These are phyloP conservation scores for Drosophila imparisetae DNA, from an alignment of 2,888 invertebrate genomes.

Conservation along the genomic window DNA sequence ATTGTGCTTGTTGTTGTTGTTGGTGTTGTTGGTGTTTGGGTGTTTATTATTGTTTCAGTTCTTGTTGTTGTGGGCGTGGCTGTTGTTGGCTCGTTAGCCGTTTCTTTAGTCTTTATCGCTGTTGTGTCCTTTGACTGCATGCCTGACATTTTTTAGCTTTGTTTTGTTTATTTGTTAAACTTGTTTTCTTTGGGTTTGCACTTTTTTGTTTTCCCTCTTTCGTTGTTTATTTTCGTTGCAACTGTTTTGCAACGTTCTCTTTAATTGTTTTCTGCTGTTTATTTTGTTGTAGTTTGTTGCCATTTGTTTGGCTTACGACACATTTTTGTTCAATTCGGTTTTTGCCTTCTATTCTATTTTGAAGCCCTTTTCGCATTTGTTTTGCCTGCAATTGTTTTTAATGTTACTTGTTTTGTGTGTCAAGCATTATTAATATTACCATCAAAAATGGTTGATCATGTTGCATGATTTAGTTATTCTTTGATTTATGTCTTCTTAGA, in stretches of 20 bases:
- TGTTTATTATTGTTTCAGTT: slow-evolving; percentile 13
- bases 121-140: slow-evolving; percentile 41
- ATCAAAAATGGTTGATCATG: background rate
- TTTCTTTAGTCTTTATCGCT: slow-evolving; percentile 47
- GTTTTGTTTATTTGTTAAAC: slow-evolving; percentile 14
- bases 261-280: slow-evolving; percentile 32
- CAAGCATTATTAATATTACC: slow-evolving; percentile 1
- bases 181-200: slow-evolving; percentile 37
- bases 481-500: background rate
- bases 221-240: slow-evolving; percentile 29
- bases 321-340: slow-evolving; percentile 32
- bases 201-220: slow-evolving; percentile 38
- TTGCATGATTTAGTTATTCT: background rate
- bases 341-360: slow-evolving; percentile 6
- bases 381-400: background rate
- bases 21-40: slow-evolving; percentile 11
- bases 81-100: slow-evolving; percentile 25
- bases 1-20: slow-evolving; percentile 30
- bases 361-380: slow-evolving; percentile 16
- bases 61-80: slow-evolving; percentile 17
- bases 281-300: slow-evolving; percentile 27
- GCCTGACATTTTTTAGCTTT: slow-evolving; percentile 62
- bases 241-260: slow-evolving; percentile 30
- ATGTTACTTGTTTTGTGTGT: background rate
- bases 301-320: slow-evolving; percentile 41